Evolutionary conservation across 2,888 invertebrate species (phyloP), one percentile per base, ranked within the genome.

Genomic region (Chalcis sispes): DNA sequence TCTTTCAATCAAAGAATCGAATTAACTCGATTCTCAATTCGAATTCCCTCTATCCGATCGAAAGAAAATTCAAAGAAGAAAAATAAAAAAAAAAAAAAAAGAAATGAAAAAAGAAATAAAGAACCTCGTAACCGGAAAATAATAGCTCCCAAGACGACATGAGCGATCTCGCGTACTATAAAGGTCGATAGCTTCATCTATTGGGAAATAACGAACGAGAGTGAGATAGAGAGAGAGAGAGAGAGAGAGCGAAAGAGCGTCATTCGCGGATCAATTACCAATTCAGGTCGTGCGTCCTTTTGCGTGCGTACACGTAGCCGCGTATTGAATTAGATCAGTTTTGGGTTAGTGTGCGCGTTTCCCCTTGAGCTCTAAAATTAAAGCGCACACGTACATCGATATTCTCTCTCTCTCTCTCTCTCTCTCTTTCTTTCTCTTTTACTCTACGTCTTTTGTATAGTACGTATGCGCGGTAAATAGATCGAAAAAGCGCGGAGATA

Each of bases 291-390:
- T 13, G 20, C 52, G 62, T 27, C 29, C 62, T 50, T 25, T 42
- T 15, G 8, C 42, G 15, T 10, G 15, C 42, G 42, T 10, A 36
- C 42, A 15, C 36, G 10, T 36, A 36, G 10, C 36, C 4, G 4
- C 4, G 10, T n/a, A n/a, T 7, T 7, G 10, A 36, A 10, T 36
- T 36, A 7, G 10, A 36, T 36, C 10, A 36, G 4, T 36, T 36
- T 36, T 36, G 10, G 4, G 10, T 4, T 36, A 36, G 10, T 36
- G 20, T 20, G 27, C 56, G 67, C 52, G 36, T 66, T 54, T 66
- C 54, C 27, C 66, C 54, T 54, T 54, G 50, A n/a, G 27, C 2
- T 48, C 70, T 70, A 70, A 70, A 70, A 48, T 59, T 59, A 70
- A 70, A 58, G 13, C 52, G 32, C 64, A 23, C 25, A 23, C 29